Base-by-base conservation (phyloP, 2,113 vertebrate species). In the Edolisoma coerulescens region DNA sequence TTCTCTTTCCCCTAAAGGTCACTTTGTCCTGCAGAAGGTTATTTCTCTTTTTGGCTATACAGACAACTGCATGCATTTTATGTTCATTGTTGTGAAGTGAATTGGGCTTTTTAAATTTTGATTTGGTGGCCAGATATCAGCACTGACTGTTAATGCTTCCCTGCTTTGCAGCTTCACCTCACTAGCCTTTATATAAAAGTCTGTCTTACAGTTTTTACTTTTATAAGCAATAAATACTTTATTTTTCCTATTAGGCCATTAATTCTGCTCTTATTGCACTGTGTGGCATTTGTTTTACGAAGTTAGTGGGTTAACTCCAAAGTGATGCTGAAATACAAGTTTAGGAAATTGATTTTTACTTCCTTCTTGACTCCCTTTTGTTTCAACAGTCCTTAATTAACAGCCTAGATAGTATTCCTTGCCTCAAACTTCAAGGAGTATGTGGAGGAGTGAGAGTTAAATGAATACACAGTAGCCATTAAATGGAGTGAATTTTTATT, bases 381-480 rank as follows among this genome's bases (percentile, higher is more conserved):
- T 91, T 96, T 96, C 52, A 75, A 14, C 67, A 59, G 45, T 69
- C 37, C 84, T 94, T 94, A 96, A 95, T 96, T 91, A 93, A 92
- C 52, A 87, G 64, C 39, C 41, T 68, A 50, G 37, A 19, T 85
- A 80, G n/a, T 82, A 81, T 89, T 90, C 50, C 27, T 77, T 87
- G 70, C 39, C 37, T 87, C 65, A 61, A 79, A 88, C 15, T 27
- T 63, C 26, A 83, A 64, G 49, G 92, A 60, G 15, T 32, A 15
- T 50, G 35, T 41, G 42, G 68, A 65, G 54, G 61, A 85, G 35
- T 41, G 59, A 84, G 44, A 68, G 54, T 90, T 86, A 82, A 86
- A 64, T 83, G 63, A 44, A 56, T 87, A 49, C 47, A 60, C 39
- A 45, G 49, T 65, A 88, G 74, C 54, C 53, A n/a, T 90, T 95